Evolutionary conservation across 2,113 vertebrate genomes (phyloP).

Genomic region (Brachypteracias leptosomus): DNA sequence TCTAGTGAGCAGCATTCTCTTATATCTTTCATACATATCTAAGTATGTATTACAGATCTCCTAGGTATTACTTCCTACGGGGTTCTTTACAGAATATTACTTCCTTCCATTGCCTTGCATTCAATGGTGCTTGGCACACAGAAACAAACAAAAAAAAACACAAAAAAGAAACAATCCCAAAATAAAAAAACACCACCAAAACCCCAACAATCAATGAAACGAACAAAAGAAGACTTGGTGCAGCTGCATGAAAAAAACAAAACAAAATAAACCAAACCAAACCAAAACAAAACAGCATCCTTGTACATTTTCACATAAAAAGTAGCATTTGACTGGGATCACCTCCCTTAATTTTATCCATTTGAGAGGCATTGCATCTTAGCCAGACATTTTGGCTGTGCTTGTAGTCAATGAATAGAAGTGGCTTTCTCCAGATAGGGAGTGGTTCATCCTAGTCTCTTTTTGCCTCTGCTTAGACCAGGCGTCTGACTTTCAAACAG

Average conservation of each 20-base stretch:
- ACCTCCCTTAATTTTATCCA: neutral
- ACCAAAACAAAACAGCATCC: too few species aligned
- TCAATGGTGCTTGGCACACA: neutral
- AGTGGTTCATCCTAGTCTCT: neutral
- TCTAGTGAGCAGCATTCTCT: neutral
- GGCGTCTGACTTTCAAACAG: neutral
- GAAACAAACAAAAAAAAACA: neutral
- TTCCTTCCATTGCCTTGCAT: neutral
- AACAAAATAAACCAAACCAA: too few species aligned
- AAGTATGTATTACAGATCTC: neutral
- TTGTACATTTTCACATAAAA: neutral
- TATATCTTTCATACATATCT: neutral
- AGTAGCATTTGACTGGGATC: neutral
- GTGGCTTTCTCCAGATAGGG: neutral
- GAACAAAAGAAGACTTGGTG: neutral
- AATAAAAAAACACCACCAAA: neutral
- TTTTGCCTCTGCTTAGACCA: neutral
- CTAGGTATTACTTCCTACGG: neutral
- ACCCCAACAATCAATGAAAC: neutral
- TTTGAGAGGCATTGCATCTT: neutral
- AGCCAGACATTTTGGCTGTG: neutral
- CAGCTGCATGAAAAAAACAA: neutral
- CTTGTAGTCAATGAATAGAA: neutral
- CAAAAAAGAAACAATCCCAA: neutral
- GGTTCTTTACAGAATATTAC: neutral